These are phyloP conservation scores for Takifugu flavidus DNA, from an alignment of 2,113 vertebrate genomes.

Conservation along the genomic window DNA sequence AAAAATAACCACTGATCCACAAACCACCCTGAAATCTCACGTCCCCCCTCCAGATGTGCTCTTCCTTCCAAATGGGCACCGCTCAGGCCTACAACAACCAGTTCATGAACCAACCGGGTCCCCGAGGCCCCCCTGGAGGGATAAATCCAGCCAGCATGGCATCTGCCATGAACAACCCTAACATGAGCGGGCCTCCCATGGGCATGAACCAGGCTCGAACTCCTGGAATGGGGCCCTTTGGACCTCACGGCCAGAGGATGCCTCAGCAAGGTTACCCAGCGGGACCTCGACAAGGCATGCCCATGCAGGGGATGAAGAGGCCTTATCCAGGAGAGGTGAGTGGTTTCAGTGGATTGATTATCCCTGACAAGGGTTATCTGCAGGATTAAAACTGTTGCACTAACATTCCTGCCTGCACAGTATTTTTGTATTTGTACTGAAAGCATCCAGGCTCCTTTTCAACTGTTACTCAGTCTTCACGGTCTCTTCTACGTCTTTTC, in stretches of 20 bases:
- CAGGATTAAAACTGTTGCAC: background rate
- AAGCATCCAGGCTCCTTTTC: background rate
- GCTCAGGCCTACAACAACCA: conserved; percentile 96
- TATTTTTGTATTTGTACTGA: background rate
- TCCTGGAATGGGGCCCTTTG: conserved; percentile 91
- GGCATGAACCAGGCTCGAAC: conserved; percentile 94
- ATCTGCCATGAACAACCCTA: conserved; percentile 86
- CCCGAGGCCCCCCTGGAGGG: conserved; percentile 89
- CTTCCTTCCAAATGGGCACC: conserved; percentile 99
- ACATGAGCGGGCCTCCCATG: conserved; percentile 94
- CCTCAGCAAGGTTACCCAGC: conserved; percentile 95
- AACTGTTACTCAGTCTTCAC: background rate
- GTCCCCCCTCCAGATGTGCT: conserved; percentile 89
- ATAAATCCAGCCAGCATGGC: conserved; percentile 94
- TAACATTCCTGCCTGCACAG: background rate
- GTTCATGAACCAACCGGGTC: conserved; percentile 97
- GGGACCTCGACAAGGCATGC: conserved; percentile 86
- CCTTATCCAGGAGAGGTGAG: conserved; percentile 95
- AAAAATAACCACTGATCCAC: background rate
- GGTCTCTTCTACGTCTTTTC: no score
- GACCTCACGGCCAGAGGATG: conserved; percentile 89
- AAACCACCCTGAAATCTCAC: background rate
- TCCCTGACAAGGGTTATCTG: background rate
- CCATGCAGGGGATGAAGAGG: conserved; percentile 95
- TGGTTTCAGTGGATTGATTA: background rate